Evolutionary conservation across 2,113 vertebrate genomes (phyloP), one percentile per base, ranked within the genome.

Genomic region (Aegotheles bennettii): DNA sequence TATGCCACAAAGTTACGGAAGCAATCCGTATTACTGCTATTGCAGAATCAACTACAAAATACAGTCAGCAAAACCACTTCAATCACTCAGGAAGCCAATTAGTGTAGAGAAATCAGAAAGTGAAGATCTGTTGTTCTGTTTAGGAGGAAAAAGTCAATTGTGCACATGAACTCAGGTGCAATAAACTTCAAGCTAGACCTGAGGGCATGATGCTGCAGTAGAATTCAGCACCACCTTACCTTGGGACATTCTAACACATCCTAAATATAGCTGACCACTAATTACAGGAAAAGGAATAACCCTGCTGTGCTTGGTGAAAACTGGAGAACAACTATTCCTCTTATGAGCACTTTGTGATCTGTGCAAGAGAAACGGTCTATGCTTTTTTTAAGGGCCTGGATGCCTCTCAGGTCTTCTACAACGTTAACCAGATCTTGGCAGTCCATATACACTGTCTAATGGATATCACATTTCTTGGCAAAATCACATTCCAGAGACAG

Each of bases 231-330:
- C 40, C 25, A n/a, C 33, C 48, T 51, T 47, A 35, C 36, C 54
- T 19, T n/a, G n/a, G n/a, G 3, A 13, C 56, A 36, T 1, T 8
- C n/a, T 28, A 9, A 31, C 16, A 33, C 1, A 12, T 38, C 40
- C 31, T 60, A 33, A 6, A 7, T 45, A 9, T 1, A 61, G 36
- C 35, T 68, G 53, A 61, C 25, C 14, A 50, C 16, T 14, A 18
- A 2, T 26, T 53, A 23, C 16, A 26, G 45, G 25, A 53, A 54
- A 45, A 73, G 51, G 12, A 75, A 61, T 10, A 31, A 40, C 14
- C 15, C 17, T 57, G 2, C 45, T 35, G 23, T 88, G 67, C 68
- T 59, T 42, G 29, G 29, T 61, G 17, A 73, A 71, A 67, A 57
- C 6, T 19, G 11, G 35, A 67, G 18, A 76, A 48, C 9, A 20